Conservation (phyloP, 2,797 vertebrate species). For the Emys orbicularis region DNA sequence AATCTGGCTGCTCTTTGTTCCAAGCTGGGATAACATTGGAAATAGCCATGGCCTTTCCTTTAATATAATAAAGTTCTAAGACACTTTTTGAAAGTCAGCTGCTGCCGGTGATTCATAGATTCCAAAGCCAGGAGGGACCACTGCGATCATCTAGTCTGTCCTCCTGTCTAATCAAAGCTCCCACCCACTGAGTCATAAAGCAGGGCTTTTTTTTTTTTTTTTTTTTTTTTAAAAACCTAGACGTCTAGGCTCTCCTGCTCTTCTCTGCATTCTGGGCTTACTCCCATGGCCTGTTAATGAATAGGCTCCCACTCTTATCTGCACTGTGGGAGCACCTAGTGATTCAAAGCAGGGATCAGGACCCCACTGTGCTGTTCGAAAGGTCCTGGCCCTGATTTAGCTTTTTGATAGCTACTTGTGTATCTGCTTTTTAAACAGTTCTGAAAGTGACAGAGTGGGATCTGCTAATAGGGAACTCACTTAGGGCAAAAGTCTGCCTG, state of each 20-base stretch:
- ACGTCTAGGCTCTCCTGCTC: background rate
- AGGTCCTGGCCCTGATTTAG: too few relatives aligned
- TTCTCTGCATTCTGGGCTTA: background rate
- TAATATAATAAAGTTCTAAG: constrained; percentile 61
- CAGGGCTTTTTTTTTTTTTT: too few relatives aligned
- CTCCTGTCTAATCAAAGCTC: background rate
- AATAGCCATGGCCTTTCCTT: constrained; percentile 28
- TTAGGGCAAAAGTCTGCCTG: too few relatives aligned
- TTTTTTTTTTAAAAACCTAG: too few relatives aligned
- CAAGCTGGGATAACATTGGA: background rate
- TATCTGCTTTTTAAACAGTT: too few relatives aligned
- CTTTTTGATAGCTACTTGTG: too few relatives aligned
- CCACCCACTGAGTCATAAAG: background rate
- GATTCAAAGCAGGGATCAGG: too few relatives aligned
- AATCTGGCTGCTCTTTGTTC: constrained; percentile 25
- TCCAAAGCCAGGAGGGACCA: constrained; percentile 27
- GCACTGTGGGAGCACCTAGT: too few relatives aligned
- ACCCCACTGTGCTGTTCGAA: too few relatives aligned
- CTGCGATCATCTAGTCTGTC: background rate
- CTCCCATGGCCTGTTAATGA: background rate
- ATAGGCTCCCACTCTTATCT: too few relatives aligned
- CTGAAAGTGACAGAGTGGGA: too few relatives aligned
- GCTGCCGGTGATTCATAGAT: constrained; percentile 59
- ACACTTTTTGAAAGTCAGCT: constrained; percentile 52
- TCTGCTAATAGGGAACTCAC: too few relatives aligned